These are phyloP conservation scores for Phoxinus phoxinus DNA, from an alignment of 2,113 vertebrate genomes.

Conservation along the genomic window DNA sequence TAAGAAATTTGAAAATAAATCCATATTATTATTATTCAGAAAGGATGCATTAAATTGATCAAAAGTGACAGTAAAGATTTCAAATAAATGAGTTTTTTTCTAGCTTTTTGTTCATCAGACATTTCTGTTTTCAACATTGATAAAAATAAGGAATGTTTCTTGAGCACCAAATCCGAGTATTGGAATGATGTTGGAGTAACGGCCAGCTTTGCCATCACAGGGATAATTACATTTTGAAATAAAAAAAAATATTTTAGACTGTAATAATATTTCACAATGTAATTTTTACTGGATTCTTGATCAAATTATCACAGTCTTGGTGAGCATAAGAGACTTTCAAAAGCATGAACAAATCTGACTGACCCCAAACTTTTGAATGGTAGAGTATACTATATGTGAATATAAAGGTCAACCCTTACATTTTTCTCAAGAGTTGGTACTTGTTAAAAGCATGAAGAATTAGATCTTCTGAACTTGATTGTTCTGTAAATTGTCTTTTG, in stretches of 20 bases:
- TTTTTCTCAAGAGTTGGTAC: neutral
- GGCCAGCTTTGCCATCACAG: neutral
- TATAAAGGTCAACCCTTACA: no score
- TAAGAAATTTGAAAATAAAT: no score
- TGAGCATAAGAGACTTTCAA: neutral
- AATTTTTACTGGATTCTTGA: neutral
- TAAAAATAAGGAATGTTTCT: neutral
- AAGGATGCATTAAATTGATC: no score
- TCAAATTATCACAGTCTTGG: neutral
- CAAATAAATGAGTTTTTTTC: neutral
- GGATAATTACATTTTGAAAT: neutral
- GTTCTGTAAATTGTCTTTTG: neutral
- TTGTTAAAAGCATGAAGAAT: neutral
- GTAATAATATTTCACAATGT: neutral
- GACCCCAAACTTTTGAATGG: no score
- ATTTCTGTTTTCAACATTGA: neutral
- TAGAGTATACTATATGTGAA: no score
- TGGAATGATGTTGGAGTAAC: neutral
- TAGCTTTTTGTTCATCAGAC: neutral
- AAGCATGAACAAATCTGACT: no score
- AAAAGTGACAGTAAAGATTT: neutral
- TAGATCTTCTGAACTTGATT: neutral
- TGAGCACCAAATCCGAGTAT: neutral
- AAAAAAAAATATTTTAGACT: neutral
- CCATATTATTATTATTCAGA: no score